Evolutionary conservation across 2,113 vertebrate genomes (phyloP), one percentile per base, ranked within the genome.

Genomic region (Aix galericulata): DNA sequence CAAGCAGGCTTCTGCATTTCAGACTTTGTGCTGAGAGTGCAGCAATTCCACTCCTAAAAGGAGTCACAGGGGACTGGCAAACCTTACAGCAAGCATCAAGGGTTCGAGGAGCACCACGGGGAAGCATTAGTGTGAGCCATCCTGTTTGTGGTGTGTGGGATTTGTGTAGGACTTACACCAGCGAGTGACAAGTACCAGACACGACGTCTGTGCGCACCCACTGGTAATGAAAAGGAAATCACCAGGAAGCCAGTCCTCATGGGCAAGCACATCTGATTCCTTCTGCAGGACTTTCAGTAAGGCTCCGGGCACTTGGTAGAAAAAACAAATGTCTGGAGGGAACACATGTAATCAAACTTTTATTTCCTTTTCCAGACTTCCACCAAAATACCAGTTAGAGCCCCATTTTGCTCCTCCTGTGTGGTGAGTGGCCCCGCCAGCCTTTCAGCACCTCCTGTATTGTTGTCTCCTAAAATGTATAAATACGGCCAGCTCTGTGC

Each of bases 291-390:
- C 66, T 40, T 86, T 4, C 3, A 32, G 11, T 11, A 3, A 11
- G 68, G 12, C 25, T 50, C 31, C 0, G 1, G 13, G 34, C 0
- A 3, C 60, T 40, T 6, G 2, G 55, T 12, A 48, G n/a, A 40
- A 81, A 64, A 52, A n/a, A 14, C 3, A 75, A 38, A 73, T 50
- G 6, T 40, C 42, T 3, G 1, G 56, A 81, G 50, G 36, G 58
- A 60, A 21, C 29, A 8, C 82, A 3, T 18, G 71, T 8, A 26
- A 17, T 46, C 32, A 52, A 3, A 23, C 17, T 79, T 89, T 31
- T 60, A 13, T 62, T 71, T 44, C 34, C 21, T 38, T 73, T 64
- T 9, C 4, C 12, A 91, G 72, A 75, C 17, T 32, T 52, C 69
- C 68, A 23, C 77, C 72, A 1, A 59, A 68, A 53, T 42, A 31